Conservation (phyloP, 2,113 vertebrate genomes). For the Daboia siamensis region DNA sequence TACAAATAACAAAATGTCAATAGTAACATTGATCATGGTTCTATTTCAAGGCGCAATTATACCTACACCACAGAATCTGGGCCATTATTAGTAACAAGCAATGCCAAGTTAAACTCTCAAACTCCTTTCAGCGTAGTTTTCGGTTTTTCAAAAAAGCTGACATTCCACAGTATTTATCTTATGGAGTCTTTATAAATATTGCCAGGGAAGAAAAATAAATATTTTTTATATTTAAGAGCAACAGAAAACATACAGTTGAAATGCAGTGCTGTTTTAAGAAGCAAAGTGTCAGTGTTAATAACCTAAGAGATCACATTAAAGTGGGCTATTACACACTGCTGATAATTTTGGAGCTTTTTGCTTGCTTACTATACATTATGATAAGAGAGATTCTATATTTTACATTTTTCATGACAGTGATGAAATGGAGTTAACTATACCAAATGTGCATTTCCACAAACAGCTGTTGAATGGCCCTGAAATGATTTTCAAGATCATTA, state of each 20-base stretch:
- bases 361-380: neutral
- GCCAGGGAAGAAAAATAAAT: neutral
- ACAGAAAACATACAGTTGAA: neutral
- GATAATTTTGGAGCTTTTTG: neutral
- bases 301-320: neutral
- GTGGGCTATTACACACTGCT: rapidly evolving
- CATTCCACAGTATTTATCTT: neutral
- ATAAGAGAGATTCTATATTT: slow-evolving; percentile 4
- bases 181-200: neutral
- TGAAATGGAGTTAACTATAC: slow-evolving; percentile 29
- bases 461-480: slow-evolving; percentile 32
- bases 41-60: neutral
- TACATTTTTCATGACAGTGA: slow-evolving; percentile 2
- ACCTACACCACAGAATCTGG: neutral
- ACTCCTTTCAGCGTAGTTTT: neutral
- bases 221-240: neutral
- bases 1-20: neutral
- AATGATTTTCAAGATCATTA: slow-evolving; percentile 60
- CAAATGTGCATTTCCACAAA: slow-evolving; percentile 10
- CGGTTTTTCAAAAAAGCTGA: neutral
- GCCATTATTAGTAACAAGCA: neutral
- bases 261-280: neutral
- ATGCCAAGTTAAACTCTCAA: neutral
- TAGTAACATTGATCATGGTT: neutral
- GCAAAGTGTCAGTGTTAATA: neutral